Evolutionary conservation across 1,140 invertebrate genomes (phyloP), one percentile per base, ranked within the genome.

Genomic region (Amyelois transitella): DNA sequence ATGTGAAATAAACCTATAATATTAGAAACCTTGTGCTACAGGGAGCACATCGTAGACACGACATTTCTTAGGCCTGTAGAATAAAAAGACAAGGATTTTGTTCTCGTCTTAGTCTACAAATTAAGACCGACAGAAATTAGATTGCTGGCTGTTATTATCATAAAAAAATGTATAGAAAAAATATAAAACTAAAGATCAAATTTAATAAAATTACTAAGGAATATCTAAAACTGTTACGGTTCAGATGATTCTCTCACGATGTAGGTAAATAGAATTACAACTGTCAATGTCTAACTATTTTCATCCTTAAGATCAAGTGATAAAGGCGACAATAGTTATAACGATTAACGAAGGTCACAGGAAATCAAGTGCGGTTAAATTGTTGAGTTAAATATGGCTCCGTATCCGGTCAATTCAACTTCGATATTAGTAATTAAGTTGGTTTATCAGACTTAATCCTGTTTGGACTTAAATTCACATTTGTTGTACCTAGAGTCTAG

Each of bases 381-480:
- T 80, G 72, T 76, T 74, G 71, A 63, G 62, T 77, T 72, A 76
- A 81, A 76, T 61, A 79, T 77, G 75, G 69, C 64, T 32, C 51
- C 58, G 60, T 64, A 78, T 82, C 80, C 78, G 81, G 79, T 77
- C 73, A 77, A 77, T 77, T 75, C 68, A 72, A 53, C 55, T 62
- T 67, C 68, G 59, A 77, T 75, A 67, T 69, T 72, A 64, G 61
- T 72, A 64, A 74, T 66, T 51, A 56, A 24, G 43, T 25, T 19
- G 18, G 52, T 20, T 21, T 24, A 32, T 3, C 8, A 14, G 5
- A 14, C 32, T 14, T 38, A 38, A 38, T 38, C 32, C 32, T 38
- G 8, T 4, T 32, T 32, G 25, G 32, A 14, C 17, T 38, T 2
- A 38, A 4, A 38, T 14, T 14, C 8, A 0, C 17, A 38, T 32